Evolutionary conservation across 2,888 invertebrate genomes (phyloP).

Genomic region (Stictocephala bisonia): DNA sequence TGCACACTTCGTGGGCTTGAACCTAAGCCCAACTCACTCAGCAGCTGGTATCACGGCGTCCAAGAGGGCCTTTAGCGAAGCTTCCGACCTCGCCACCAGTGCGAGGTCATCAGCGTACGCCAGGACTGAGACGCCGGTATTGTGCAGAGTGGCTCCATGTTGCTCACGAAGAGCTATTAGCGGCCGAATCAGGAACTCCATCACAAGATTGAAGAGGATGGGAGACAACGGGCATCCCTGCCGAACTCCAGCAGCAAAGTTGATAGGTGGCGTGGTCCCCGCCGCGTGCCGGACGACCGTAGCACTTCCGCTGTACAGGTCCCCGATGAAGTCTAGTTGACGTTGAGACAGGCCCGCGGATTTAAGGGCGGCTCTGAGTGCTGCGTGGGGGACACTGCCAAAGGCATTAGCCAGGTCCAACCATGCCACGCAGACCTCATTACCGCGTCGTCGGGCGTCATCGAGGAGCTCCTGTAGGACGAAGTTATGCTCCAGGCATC

Average conservation of each 20-base stretch:
- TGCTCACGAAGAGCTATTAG: not conserved
- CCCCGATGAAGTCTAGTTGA: not conserved
- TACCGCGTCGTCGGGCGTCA: slow-evolving; percentile 51
- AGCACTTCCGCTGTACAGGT: slow-evolving; percentile 12
- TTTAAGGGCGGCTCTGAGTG: slow-evolving; percentile 50
- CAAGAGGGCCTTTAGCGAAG: not conserved
- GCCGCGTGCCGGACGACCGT: slow-evolving; percentile 36
- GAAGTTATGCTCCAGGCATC: slow-evolving; percentile 63
- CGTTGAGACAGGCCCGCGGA: not conserved
- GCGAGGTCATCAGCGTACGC: slow-evolving; percentile 57
- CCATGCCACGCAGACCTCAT: slow-evolving; percentile 60
- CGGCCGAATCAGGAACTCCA: slow-evolving; percentile 56
- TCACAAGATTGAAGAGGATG: slow-evolving; percentile 11
- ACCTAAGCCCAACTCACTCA: slow-evolving; percentile 56
- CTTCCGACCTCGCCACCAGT: slow-evolving; percentile 44
- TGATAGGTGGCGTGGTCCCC: slow-evolving; percentile 54
- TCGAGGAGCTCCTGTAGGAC: slow-evolving; percentile 59
- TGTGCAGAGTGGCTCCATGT: not conserved
- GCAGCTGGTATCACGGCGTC: slow-evolving; percentile 28
- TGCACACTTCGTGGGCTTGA: slow-evolving; percentile 60
- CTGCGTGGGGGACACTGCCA: slow-evolving; percentile 61
- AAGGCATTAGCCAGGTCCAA: slow-evolving; percentile 64
- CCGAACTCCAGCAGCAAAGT: slow-evolving; percentile 54
- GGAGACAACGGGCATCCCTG: slow-evolving; percentile 28
- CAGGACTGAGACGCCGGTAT: not conserved